phyloP scores from a whole-genome alignment of 2,113 vertebrate species.

The Phalacrocorax brasilianus region DNA sequence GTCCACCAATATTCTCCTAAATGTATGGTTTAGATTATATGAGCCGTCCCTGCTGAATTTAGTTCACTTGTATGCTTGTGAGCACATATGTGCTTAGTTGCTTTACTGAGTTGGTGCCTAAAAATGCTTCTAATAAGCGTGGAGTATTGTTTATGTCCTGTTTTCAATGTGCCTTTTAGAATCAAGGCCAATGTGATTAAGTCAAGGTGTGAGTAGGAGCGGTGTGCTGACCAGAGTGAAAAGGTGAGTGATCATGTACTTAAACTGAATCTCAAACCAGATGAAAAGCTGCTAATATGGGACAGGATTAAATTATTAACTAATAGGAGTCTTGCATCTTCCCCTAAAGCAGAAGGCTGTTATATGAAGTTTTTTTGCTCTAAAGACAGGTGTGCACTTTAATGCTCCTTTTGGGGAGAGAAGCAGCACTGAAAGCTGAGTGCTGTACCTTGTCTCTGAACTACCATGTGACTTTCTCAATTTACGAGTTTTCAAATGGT shows the following conservation, averaged over 20 bases:
- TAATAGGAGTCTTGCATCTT: neutral
- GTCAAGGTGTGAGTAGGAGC: neutral
- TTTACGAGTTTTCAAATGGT: neutral
- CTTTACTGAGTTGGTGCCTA: neutral
- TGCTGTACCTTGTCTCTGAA: neutral
- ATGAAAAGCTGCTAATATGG: neutral
- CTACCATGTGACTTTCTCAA: neutral
- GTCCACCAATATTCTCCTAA: neutral
- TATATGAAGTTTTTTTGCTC: neutral
- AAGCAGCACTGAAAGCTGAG: neutral
- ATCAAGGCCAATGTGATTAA: neutral
- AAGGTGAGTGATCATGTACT: neutral
- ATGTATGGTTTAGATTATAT: neutral
- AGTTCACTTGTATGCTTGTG: neutral
- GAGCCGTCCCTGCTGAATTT: neutral
- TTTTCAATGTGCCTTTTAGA: neutral
- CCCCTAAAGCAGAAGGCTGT: neutral
- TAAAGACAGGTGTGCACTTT: neutral
- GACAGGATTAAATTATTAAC: neutral
- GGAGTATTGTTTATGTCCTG: neutral
- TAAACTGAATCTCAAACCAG: neutral
- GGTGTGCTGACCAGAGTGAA: neutral
- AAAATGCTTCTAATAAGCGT: neutral
- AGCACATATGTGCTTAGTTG: neutral
- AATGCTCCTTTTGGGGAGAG: neutral